Conservation (phyloP, 2,888 invertebrate genomes). For the Deilephila porcellus region DNA sequence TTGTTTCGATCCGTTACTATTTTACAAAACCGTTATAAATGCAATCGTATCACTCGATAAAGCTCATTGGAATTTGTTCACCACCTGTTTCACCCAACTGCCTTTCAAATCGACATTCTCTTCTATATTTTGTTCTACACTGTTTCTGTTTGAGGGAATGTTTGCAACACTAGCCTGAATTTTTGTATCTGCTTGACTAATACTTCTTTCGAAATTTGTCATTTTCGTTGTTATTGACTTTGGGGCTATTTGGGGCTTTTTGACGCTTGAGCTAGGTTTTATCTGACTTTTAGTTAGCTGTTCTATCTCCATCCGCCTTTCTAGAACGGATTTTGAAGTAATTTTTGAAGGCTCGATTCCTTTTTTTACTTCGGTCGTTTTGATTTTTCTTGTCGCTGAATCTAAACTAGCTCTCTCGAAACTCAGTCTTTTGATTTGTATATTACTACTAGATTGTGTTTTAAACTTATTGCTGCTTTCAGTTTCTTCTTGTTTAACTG, state of each 20-base stretch:
- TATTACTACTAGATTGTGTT: constrained; percentile 59
- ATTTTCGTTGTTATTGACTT: constrained; percentile 74
- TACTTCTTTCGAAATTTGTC: constrained; percentile 67
- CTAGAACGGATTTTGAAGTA: constrained; percentile 75
- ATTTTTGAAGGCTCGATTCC: constrained; percentile 64
- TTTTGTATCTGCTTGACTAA: constrained; percentile 54
- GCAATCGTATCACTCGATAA: constrained; percentile 61
- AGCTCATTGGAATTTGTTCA: constrained; percentile 88
- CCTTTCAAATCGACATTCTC: constrained; percentile 77
- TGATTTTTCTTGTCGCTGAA: constrained; percentile 73
- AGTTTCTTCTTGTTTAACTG: constrained; percentile 42
- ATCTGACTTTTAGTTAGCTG: constrained; percentile 66
- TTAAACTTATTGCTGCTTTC: constrained; percentile 49
- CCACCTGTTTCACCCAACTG: constrained; percentile 90
- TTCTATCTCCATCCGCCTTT: constrained; percentile 79
- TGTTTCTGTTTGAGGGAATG: constrained; percentile 56
- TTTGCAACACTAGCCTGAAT: constrained; percentile 43
- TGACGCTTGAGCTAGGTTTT: constrained; percentile 55
- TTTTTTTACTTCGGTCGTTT: constrained; percentile 59
- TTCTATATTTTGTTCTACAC: constrained; percentile 51
- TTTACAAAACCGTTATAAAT: constrained; percentile 55
- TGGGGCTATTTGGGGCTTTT: constrained; percentile 67
- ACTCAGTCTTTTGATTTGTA: constrained; percentile 76
- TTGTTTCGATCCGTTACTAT: constrained; percentile 4
- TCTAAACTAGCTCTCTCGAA: constrained; percentile 81